Base-by-base conservation (phyloP, 2,113 vertebrate genomes). In the Etheostoma spectabile region DNA sequence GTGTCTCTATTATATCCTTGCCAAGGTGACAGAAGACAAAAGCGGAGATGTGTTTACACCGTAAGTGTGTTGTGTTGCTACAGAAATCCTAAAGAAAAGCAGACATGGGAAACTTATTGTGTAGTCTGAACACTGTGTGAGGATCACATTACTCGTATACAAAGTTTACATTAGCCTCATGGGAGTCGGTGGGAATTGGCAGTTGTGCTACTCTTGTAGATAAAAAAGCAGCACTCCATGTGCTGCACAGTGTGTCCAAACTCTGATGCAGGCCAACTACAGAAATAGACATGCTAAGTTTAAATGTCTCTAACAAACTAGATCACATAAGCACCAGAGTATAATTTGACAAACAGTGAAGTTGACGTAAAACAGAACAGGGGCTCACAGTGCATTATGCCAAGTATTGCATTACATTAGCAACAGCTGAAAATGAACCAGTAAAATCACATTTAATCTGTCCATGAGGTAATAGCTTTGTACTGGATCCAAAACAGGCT, bases 241-340 rank as follows among this genome's bases (percentile, higher is more conserved):
- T 69, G 45, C 72, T 13, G 51, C 11, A 27, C 13, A 38, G 61
- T 0, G 33, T 68, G 30, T 55, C 48, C 65, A 63, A 68, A 80
- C 33, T 49, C 24, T 8, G 63, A 57, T 76, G 61, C 18, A 18
- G 76, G 60, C 38, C 76, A 79, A 12, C 27, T 45, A 79, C 82
- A 79, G 42, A 90, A 90, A 89, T 84, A 92, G 77, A 86, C 56
- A 45, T 38, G 77, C 83, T 71, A 75, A 74, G 30, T 86, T 88
- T 78, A 88, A 61, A 63, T 74, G 55, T 60, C 60, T 77, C 45
- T 18, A 55, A 65, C 53, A 77, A 67, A 76, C 15, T 65, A 49
- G 68, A 82, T 55, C 59, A 49, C 30, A 57, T 70, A 70, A 74
- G 51, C 74, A 71, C 4, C 8, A 46, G 64, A 81, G 61, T 5